Conservation (phyloP, 2,797 vertebrate genomes). For the Numenius phaeopus region DNA sequence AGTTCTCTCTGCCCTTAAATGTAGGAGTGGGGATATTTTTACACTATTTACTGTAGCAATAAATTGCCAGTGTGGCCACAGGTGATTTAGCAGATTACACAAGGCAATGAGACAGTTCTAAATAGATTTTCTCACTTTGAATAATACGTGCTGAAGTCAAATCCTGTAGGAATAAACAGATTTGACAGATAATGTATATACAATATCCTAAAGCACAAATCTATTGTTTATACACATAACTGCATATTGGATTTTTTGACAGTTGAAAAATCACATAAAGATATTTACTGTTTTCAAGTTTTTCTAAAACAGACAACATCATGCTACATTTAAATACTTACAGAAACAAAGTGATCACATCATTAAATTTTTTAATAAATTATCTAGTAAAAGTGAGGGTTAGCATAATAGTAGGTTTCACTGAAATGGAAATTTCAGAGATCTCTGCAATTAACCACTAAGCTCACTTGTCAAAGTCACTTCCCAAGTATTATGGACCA, state of each 20-base stretch:
- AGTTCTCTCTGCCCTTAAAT: not conserved
- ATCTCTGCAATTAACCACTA: not conserved
- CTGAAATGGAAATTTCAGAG: not conserved
- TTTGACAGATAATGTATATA: constrained; percentile 14
- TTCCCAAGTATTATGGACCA: not conserved
- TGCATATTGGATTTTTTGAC: not conserved
- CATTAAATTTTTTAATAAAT: not conserved
- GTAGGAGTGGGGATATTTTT: not conserved
- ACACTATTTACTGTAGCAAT: not conserved
- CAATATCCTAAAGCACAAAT: not conserved
- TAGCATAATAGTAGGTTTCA: not conserved
- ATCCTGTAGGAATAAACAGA: constrained; percentile 29
- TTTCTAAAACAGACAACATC: not conserved
- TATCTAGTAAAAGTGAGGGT: not conserved
- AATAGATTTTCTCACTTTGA: constrained; percentile 53
- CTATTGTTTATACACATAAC: constrained; percentile 2
- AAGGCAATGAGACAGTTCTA: constrained; percentile 28
- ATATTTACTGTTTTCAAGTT: not conserved
- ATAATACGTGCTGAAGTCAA: constrained; percentile 38
- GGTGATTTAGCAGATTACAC: constrained; percentile 21
- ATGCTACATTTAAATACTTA: not conserved
- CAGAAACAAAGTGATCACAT: not conserved
- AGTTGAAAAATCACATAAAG: not conserved
- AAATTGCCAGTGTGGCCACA: not conserved
- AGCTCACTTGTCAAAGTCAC: not conserved